These are phyloP conservation scores for Oreonectes daqikongensis DNA, from an alignment of 2,797 vertebrate genomes.

Conservation along the genomic window DNA sequence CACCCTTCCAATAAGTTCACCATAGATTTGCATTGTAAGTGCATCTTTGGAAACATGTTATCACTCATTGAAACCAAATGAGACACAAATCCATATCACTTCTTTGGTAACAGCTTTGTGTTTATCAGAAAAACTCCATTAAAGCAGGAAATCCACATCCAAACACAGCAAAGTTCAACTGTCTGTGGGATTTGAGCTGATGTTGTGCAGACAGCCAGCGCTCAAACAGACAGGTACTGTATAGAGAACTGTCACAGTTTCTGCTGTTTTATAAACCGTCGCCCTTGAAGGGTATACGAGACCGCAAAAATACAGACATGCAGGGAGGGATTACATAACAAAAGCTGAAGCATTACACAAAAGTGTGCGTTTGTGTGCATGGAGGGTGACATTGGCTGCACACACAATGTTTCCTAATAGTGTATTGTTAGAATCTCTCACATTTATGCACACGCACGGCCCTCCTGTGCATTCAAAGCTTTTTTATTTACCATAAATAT, in stretches of 20 bases:
- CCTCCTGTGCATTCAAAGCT: background rate
- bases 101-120: background rate
- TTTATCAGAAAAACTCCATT: background rate
- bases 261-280: conserved; percentile 22
- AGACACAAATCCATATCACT: background rate
- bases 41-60: background rate
- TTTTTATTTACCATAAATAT: conserved; percentile 12
- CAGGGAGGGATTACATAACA: conserved; percentile 36
- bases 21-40: background rate
- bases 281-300: conserved; percentile 16
- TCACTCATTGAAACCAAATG: background rate
- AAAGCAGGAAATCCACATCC: background rate
- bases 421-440: conserved; percentile 33
- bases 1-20: background rate
- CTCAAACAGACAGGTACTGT: conserved; percentile 1
- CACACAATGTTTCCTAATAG: conserved; percentile 9
- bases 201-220: background rate
- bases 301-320: conserved; percentile 26
- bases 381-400: conserved; percentile 11
- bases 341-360: conserved; percentile 15
- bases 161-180: background rate
- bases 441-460: background rate
- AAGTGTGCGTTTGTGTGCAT: conserved; percentile 9
- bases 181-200: background rate
- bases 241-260: background rate